A percentile compares a stretch with the other conserved stretches of the same genome.
Conservation (phyloP, 2,888 invertebrate species). For the Sminthurides aquaticus region DNA sequence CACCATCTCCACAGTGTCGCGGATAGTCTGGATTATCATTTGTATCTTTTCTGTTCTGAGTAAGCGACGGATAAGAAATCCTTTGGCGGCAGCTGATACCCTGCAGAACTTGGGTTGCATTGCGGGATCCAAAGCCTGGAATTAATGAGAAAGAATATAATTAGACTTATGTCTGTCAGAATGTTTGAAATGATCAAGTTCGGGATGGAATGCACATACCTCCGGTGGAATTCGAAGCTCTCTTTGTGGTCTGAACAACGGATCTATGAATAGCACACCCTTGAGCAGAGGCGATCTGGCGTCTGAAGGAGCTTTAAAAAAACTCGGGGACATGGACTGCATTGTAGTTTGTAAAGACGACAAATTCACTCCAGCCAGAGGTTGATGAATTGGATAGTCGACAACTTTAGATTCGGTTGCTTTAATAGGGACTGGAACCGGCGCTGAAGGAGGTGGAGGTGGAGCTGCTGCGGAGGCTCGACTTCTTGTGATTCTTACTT, state of each 20-base stretch:
- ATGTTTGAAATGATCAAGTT: not conserved
- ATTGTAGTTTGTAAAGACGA: conserved; percentile 35
- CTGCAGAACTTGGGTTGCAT: conserved; percentile 45
- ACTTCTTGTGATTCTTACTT: not conserved
- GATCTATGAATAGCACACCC: conserved; percentile 34
- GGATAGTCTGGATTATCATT: conserved; percentile 67
- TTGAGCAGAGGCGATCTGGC: conserved; percentile 36
- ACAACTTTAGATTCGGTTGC: not conserved
- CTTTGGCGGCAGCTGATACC: conserved; percentile 52
- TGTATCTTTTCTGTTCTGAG: conserved; percentile 74
- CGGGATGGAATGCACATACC: conserved; percentile 20
- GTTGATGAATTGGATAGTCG: not conserved
- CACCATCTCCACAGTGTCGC: conserved; percentile 69
- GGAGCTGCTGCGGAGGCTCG: not conserved
- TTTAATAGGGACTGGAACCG: not conserved
- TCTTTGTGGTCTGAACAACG: conserved; percentile 25
- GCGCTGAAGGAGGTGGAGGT: not conserved
- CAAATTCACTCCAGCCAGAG: conserved; percentile 27
- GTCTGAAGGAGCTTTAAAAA: conserved; percentile 30
- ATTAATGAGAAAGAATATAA: conserved; percentile 10
- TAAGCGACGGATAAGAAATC: conserved; percentile 72
- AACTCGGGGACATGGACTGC: conserved; percentile 30
- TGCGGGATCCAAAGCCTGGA: conserved; percentile 34
- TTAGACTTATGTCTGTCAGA: conserved; percentile 8
- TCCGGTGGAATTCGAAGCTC: conserved; percentile 29